Conservation (phyloP, 2,113 vertebrate species). For the Castor canadensis region DNA sequence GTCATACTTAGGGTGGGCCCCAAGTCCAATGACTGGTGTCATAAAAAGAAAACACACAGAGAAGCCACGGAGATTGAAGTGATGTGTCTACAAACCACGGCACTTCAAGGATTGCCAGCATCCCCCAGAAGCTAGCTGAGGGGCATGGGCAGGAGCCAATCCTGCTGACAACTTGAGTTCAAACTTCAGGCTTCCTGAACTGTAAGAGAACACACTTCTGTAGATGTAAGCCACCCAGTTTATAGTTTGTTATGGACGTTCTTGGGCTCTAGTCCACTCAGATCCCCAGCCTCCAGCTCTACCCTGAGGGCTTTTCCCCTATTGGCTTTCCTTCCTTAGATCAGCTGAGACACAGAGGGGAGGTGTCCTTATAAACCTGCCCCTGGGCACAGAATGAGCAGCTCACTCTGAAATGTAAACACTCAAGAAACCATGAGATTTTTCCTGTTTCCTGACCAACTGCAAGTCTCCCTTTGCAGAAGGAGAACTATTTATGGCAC, state of each 20-base stretch:
- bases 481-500: conserved; percentile 50
- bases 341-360: not conserved
- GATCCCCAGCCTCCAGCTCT: not conserved
- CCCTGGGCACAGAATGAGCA: conserved; percentile 43
- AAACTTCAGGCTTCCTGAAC: not conserved
- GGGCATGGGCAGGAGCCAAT: not conserved
- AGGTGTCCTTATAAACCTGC: conserved; percentile 18
- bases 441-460: conserved; percentile 69
- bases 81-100: not conserved
- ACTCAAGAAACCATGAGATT: conserved; percentile 52
- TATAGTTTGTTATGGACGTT: not conserved
- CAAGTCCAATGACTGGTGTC: not conserved
- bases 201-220: not conserved
- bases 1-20: not conserved
- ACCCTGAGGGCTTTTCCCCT: not conserved
- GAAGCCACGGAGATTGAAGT: not conserved
- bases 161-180: not conserved
- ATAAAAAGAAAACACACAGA: not conserved
- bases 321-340: not conserved
- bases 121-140: not conserved
- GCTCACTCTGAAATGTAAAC: conserved; percentile 70
- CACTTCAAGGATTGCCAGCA: not conserved
- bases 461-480: conserved; percentile 50
- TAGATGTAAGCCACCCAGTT: not conserved
- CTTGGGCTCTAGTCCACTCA: not conserved